phyloP scores from a whole-genome alignment of 2,888 invertebrate genomes.

The Caenorhabditis uteleia region DNA sequence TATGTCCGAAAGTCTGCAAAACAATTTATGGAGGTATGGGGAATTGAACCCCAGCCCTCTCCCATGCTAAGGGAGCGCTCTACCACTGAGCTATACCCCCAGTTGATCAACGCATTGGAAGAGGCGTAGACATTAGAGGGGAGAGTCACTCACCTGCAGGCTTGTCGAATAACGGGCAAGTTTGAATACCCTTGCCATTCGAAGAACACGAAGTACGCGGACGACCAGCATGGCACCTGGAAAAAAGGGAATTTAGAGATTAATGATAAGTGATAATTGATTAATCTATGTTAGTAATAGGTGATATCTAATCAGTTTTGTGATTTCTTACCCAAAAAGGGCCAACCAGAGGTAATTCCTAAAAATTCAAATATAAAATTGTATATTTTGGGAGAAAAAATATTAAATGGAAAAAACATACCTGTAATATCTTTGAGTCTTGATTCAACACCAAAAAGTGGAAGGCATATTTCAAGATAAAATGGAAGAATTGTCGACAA shows the following conservation, averaged over 20 bases:
- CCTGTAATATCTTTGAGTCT: conserved; percentile 65
- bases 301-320: conserved; percentile 3
- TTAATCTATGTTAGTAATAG: conserved; percentile 12
- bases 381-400: too few relatives aligned
- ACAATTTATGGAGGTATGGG: conserved; percentile 10
- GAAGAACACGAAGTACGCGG: conserved; percentile 65
- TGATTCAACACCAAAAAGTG: conserved; percentile 59
- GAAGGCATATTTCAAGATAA: conserved; percentile 63
- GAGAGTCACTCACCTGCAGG: conserved; percentile 48
- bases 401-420: conserved; percentile 10
- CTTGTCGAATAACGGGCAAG: conserved; percentile 67
- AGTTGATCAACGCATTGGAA: not conserved
- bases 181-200: conserved; percentile 69
- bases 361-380: not conserved
- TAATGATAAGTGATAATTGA: not conserved
- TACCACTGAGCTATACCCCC: conserved; percentile 60
- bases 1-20: conserved; percentile 66
- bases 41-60: conserved; percentile 58
- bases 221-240: conserved; percentile 68
- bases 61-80: conserved; percentile 62
- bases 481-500: conserved; percentile 67
- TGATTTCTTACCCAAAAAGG: conserved; percentile 26
- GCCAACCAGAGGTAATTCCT: conserved; percentile 25
- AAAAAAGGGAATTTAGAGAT: not conserved
- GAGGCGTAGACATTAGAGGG: too few relatives aligned